phyloP scores from a whole-genome alignment of 2,797 vertebrate species.

The Thalassophryne amazonica region DNA sequence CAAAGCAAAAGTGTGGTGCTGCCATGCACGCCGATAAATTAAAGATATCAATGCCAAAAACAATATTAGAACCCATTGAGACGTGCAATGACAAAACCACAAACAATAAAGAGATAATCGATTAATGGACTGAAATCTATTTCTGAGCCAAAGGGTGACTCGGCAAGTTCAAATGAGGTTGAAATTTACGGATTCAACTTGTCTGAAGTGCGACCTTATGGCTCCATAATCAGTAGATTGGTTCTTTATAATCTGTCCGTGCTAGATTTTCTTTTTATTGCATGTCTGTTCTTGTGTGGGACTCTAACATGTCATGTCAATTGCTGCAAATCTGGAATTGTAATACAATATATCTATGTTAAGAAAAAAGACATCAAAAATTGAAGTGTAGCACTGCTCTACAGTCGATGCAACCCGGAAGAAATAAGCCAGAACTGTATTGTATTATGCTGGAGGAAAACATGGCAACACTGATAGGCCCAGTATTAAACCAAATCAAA shows the following conservation, averaged over 20 bases:
- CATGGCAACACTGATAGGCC: too few species aligned
- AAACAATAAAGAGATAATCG: conserved; percentile 10
- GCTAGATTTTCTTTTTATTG: not conserved
- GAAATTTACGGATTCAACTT: conserved; percentile 15
- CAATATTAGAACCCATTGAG: not conserved
- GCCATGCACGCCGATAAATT: conserved; percentile 10
- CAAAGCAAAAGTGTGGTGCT: not conserved
- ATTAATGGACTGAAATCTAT: conserved; percentile 11
- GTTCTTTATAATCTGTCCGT: not conserved
- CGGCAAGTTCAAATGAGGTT: conserved; percentile 1
- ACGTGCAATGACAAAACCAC: conserved; percentile 8
- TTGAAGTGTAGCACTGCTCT: too few species aligned
- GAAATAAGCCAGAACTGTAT: too few species aligned
- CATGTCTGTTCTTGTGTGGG: not conserved
- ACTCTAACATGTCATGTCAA: not conserved
- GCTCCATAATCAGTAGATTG: not conserved
- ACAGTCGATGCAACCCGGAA: too few species aligned
- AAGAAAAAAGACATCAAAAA: too few species aligned
- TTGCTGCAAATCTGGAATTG: not conserved
- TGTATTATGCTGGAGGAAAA: too few species aligned
- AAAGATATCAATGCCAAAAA: conserved; percentile 19
- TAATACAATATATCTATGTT: not conserved
- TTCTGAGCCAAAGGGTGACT: conserved; percentile 2
- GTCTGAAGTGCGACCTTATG: conserved; percentile 3
- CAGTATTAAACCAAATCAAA: too few species aligned